Base-by-base conservation (phyloP, 2,797 vertebrate genomes). In the Loris lydekkerianus region DNA sequence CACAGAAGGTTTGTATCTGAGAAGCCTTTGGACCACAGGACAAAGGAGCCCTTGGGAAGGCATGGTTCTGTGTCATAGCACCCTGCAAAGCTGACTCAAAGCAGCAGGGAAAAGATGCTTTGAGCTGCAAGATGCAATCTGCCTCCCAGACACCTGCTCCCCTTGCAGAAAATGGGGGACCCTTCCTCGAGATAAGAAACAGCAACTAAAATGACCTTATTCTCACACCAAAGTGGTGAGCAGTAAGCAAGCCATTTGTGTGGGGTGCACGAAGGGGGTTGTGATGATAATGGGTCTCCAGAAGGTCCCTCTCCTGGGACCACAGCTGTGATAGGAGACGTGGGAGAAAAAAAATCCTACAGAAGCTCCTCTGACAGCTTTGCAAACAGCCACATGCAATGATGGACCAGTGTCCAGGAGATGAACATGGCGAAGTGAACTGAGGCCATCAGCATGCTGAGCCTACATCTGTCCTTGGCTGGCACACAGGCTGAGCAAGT, bases 51-150 rank as follows among this genome's bases (percentile, higher is more conserved):
- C 21, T 0, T 13, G 11, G 20, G 20, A 61, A 86, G 53, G n/a
- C 25, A 29, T 1, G 1, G 34, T 72, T 91, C 53, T 73, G 58
- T 23, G 61, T 87, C 94, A 80, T 6, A 46, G 75, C 58, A 27
- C 15, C 56, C 14, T 43, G 15, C 69, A 49, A 46, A 93, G 21
- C 56, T 93, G 91, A 89, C 40, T 58, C 80, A 86, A n/a, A 72
- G 37, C 56, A 31, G n/a, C 65, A 82, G 77, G 40, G 85, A 75
- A 89, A 81, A 76, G 70, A 53, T 43, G 77, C 73, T 92, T 89
- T 92, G 84, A 81, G 73, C 37, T 73, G 20, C 75, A 29, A 95
- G 88, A 73, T 82, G 40, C 40, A 49, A 84, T 58, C 18, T 88
- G 89, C 69, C 49, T 91, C 58, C 43, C 43, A 58, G 67, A 82